phyloP scores from a whole-genome alignment of 2,888 invertebrate species.

The Chydorus sphaericus region DNA sequence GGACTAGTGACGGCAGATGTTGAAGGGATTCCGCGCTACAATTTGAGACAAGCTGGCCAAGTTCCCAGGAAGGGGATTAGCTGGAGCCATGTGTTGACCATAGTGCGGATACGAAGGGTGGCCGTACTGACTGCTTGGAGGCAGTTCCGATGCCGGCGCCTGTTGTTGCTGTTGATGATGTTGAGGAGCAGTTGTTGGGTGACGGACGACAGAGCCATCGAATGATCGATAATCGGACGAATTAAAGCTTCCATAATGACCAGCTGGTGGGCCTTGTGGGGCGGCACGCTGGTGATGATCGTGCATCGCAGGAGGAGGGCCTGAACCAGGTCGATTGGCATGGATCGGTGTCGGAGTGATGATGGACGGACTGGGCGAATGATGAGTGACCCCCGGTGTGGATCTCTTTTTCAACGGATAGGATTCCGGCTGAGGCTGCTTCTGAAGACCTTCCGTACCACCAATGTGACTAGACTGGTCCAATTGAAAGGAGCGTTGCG shows the following conservation, averaged over 20 bases:
- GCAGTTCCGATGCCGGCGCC: background rate
- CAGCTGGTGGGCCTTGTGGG: background rate
- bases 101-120: background rate
- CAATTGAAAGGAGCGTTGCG: background rate
- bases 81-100: background rate
- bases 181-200: background rate
- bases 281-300: background rate
- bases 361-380: background rate
- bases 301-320: background rate
- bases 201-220: background rate
- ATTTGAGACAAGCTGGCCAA: conserved; percentile 44
- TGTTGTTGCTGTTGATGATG: background rate
- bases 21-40: conserved; percentile 39
- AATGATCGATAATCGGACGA: background rate
- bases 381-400: background rate
- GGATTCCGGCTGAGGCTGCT: background rate
- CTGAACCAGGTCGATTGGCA: background rate
- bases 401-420: background rate
- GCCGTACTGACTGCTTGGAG: background rate
- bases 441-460: background rate
- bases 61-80: conserved; percentile 30
- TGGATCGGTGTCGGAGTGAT: background rate
- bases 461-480: background rate
- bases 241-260: too few relatives aligned
- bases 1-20: background rate